These are phyloP conservation scores for Dorcus parallelipipedus DNA, from an alignment of 2,888 invertebrate species.

Conservation along the genomic window DNA sequence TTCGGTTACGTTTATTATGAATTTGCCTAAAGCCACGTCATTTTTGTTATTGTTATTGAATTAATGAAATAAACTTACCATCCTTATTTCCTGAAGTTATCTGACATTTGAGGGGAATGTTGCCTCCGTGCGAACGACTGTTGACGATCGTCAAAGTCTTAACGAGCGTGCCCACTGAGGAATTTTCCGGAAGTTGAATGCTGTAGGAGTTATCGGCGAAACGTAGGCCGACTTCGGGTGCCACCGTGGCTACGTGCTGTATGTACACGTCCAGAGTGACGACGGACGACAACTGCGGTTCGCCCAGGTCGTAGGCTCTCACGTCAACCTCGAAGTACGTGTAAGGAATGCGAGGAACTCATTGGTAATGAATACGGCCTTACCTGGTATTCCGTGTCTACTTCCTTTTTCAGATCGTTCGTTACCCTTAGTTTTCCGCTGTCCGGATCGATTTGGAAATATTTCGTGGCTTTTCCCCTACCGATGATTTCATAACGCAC, in stretches of 20 bases:
- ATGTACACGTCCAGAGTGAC: conserved; percentile 80
- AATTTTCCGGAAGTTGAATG: conserved; percentile 78
- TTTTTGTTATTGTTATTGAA: too few relatives aligned
- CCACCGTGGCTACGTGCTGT: conserved; percentile 66
- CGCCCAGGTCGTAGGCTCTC: conserved; percentile 81
- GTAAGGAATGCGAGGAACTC: background rate
- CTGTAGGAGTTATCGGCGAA: conserved; percentile 86
- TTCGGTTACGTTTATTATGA: conserved; percentile 69
- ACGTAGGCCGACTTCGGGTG: conserved; percentile 73
- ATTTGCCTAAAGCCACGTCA: conserved; percentile 55
- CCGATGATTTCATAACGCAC: conserved; percentile 77
- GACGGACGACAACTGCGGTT: conserved; percentile 78
- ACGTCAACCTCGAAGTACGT: conserved; percentile 65
- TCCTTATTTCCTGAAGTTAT: conserved; percentile 75
- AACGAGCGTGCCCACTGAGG: conserved; percentile 62
- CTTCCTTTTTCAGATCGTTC: conserved; percentile 81
- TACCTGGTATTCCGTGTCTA: conserved; percentile 83
- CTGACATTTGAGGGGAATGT: conserved; percentile 73
- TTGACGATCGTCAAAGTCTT: conserved; percentile 73
- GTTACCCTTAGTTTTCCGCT: conserved; percentile 76
- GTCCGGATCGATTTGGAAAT: conserved; percentile 84
- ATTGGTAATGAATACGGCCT: conserved; percentile 9
- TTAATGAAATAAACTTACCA: conserved; percentile 49
- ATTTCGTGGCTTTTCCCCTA: conserved; percentile 75
- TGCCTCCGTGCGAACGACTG: conserved; percentile 63